Percentiles rank a stretch among this genome's conserved stretches.
Conservation (phyloP, 1,140 invertebrate species). For the Dufourea novaeangliae region DNA sequence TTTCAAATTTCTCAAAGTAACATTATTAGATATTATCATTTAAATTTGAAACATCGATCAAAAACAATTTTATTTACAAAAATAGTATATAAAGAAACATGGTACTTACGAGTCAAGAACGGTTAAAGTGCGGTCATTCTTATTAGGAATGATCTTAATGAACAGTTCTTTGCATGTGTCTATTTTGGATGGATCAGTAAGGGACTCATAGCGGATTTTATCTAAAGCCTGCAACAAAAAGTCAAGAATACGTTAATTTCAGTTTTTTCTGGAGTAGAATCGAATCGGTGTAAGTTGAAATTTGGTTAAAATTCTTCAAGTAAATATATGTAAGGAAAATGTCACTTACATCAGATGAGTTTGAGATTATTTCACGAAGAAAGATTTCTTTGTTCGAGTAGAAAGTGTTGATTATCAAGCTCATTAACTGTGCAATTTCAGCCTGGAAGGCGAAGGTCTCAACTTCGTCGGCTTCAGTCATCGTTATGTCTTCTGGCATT, state of each 20-base stretch:
- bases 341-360: slow-evolving; percentile 86
- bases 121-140: slow-evolving; percentile 89
- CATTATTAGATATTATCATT: background rate
- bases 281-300: background rate
- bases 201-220: slow-evolving; percentile 87
- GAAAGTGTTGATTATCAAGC: slow-evolving; percentile 99
- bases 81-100: background rate
- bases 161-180: slow-evolving; percentile 90
- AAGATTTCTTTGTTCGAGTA: slow-evolving; percentile 99
- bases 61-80: too few species aligned
- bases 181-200: slow-evolving; percentile 90
- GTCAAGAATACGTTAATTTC: background rate
- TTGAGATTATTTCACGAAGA: slow-evolving; percentile 96
- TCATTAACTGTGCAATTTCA: slow-evolving; percentile 92
- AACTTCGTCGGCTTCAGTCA: slow-evolving; percentile 76
- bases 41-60: too few species aligned
- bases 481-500: slow-evolving; percentile 84
- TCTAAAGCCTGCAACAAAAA: slow-evolving; percentile 80
- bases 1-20: background rate
- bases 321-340: background rate
- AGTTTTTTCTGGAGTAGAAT: background rate
- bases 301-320: background rate
- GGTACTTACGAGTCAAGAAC: slow-evolving; percentile 85
- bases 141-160: slow-evolving; percentile 91
- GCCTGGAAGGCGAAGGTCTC: slow-evolving; percentile 89